These are phyloP conservation scores for Sussaba pulchella DNA, from an alignment of 2,888 invertebrate species.

Conservation along the genomic window DNA sequence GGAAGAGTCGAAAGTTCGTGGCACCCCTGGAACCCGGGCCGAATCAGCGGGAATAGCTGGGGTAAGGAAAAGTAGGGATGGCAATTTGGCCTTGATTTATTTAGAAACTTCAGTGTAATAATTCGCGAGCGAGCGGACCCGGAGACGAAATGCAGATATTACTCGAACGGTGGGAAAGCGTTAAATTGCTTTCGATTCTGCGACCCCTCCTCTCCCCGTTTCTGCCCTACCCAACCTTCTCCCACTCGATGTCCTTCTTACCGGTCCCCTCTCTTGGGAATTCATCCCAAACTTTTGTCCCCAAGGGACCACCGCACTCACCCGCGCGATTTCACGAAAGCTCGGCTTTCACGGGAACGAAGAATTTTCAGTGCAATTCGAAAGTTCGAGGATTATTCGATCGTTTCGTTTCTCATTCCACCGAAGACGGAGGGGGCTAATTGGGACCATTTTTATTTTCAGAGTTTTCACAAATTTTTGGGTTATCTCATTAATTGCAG, in stretches of 20 bases:
- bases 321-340: slow-evolving; percentile 34
- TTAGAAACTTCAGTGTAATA: slow-evolving; percentile 78
- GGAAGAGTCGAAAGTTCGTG: slow-evolving; percentile 75
- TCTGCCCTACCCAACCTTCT: neutral
- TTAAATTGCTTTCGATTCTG: slow-evolving; percentile 73
- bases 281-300: slow-evolving; percentile 54
- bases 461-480: neutral
- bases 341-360: slow-evolving; percentile 9
- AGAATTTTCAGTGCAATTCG: slow-evolving; percentile 30
- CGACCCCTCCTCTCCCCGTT: slow-evolving; percentile 17
- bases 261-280: slow-evolving; percentile 1
- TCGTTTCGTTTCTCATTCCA: slow-evolving; percentile 39
- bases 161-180: slow-evolving; percentile 71
- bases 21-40: slow-evolving; percentile 48
- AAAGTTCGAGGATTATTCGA: slow-evolving; percentile 45
- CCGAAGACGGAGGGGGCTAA: neutral
- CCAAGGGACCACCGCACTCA: slow-evolving; percentile 32
- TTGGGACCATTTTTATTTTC: neutral
- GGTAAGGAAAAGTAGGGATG: slow-evolving; percentile 59
- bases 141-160: slow-evolving; percentile 74
- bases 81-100: slow-evolving; percentile 80
- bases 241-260: slow-evolving; percentile 22
- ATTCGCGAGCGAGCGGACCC: slow-evolving; percentile 61
- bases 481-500: neutral
- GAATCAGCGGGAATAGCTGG: slow-evolving; percentile 30